Base-by-base conservation (phyloP, 2,797 vertebrate genomes). In the Cuculus canorus region DNA sequence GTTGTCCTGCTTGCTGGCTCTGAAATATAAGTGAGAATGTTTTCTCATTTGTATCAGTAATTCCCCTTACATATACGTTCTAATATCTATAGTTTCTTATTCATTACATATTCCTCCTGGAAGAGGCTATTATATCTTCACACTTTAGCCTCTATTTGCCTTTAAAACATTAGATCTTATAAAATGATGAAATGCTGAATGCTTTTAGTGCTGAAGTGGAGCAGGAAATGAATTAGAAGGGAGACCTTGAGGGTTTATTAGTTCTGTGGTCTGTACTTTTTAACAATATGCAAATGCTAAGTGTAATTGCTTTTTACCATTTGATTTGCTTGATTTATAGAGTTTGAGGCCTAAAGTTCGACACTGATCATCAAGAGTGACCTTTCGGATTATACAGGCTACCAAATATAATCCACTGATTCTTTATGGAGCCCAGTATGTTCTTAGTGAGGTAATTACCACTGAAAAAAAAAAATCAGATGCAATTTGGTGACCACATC, bases 271-370 rank as follows among this genome's bases (percentile, higher is more conserved):
- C 57, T 90, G 37, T 94, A 71, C 83, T 94, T 91, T 90, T 88
- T 92, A 90, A 71, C 75, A 66, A 52, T 90, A 50, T 28, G 76
- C 72, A 96, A 95, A 92, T 93, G 69, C 11, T 91, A 94, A 92
- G 33, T 88, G 86, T 84, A 92, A 96, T 84, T 92, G 66, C 66
- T 79, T 96, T 91, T 91, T 92, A 82, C 28, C 63, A 88, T 88
- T 88, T 82, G 88, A 79, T 95, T 94, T 93, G 27, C 56, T 95
- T 93, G 77, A 94, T 93, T 92, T 95, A 86, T 90, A 63, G 86
- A 82, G 47, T 94, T 95, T 94, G 86, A 82, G 73, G 59, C 77
- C 63, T 84, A 45, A 94, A 86, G 59, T 88, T 90, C 0, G 0
- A 72, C 86, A 70, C 70, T 86, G 92, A 92, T 93, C 60, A 88